phyloP scores from a whole-genome alignment of 2,797 vertebrate species.

The Acanthurus lineatus region DNA sequence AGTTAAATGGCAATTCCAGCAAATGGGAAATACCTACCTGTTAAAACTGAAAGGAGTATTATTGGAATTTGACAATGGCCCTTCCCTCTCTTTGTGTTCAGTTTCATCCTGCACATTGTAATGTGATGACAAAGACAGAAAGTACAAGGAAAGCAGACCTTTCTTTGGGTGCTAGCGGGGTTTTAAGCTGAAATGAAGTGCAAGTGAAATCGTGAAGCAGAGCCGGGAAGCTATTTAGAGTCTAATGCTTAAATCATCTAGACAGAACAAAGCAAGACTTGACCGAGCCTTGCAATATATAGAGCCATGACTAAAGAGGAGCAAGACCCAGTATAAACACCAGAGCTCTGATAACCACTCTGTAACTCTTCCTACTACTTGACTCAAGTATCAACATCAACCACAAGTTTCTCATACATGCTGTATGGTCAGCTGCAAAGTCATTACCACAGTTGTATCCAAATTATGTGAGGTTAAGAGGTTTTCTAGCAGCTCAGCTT shows the following conservation, averaged over 20 bases:
- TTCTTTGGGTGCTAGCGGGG: conserved; percentile 13
- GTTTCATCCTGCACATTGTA: conserved; percentile 44
- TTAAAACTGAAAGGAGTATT: conserved; percentile 52
- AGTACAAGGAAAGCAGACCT: conserved; percentile 28
- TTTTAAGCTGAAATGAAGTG: conserved; percentile 38
- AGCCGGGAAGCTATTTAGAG: conserved; percentile 33
- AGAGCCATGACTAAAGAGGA: conserved; percentile 43
- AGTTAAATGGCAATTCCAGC: conserved; percentile 72
- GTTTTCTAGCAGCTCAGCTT: not conserved
- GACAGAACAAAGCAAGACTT: conserved; percentile 46
- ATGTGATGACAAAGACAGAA: conserved; percentile 26
- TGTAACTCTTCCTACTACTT: not conserved
- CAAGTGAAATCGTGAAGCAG: conserved; percentile 38
- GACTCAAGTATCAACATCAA: conserved; percentile 25
- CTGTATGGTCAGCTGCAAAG: not conserved
- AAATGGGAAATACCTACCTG: conserved; percentile 69
- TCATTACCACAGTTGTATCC: not conserved
- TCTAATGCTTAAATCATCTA: conserved; percentile 45
- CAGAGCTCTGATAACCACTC: conserved; percentile 29
- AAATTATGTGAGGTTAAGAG: not conserved
- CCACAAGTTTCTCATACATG: conserved; percentile 18
- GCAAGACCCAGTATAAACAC: conserved; percentile 47
- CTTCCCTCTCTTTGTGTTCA: conserved; percentile 37
- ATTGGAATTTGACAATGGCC: conserved; percentile 40
- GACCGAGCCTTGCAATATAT: conserved; percentile 23